Evolutionary conservation across 2,797 vertebrate species (phyloP).

Genomic region (Pangasius larnaudii): DNA sequence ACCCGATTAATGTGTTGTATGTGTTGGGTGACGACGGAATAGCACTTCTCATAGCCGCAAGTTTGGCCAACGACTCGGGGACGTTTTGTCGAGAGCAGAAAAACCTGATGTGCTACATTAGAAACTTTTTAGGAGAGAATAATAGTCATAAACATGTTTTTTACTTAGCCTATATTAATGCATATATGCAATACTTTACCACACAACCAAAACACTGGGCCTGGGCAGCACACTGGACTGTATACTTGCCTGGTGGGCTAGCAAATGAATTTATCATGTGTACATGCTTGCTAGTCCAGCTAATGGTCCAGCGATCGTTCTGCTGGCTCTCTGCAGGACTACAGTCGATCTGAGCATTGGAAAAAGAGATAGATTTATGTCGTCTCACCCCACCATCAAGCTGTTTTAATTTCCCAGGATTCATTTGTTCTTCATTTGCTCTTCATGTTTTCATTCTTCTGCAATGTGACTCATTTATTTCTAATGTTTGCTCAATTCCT

Average conservation of each 20-base stretch:
- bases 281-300: neutral
- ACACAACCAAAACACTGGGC: neutral
- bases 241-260: neutral
- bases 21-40: neutral
- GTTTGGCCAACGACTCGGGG: neutral
- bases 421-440: neutral
- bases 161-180: neutral
- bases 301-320: neutral
- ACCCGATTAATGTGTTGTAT: neutral
- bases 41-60: neutral
- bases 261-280: neutral
- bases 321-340: neutral
- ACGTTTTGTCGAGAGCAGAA: too few species aligned
- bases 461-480: neutral
- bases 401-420: neutral
- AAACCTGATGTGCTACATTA: neutral
- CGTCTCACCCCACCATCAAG: neutral
- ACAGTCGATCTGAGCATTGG: neutral
- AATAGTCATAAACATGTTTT: neutral
- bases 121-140: neutral
- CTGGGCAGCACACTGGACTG: neutral
- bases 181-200: neutral
- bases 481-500: neutral
- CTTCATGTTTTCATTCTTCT: neutral
- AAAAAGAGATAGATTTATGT: neutral